These are phyloP conservation scores for Hemibagrus guttatus DNA, from an alignment of 2,797 vertebrate genomes.

Conservation along the genomic window DNA sequence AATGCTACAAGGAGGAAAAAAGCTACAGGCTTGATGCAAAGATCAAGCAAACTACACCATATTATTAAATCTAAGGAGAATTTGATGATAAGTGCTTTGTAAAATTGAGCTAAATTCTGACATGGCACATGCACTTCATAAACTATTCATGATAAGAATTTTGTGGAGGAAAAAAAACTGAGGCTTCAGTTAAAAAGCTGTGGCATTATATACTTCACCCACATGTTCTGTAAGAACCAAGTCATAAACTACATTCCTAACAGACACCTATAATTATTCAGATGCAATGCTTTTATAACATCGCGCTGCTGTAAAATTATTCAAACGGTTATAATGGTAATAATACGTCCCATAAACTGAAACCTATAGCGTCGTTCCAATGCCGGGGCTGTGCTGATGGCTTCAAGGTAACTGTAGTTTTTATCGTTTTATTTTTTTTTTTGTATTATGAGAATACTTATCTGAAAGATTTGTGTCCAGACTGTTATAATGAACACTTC, in stretches of 20 bases:
- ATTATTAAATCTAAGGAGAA: neutral
- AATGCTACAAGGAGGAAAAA: neutral
- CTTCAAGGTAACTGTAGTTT: neutral
- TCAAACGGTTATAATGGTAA: neutral
- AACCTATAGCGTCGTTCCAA: neutral
- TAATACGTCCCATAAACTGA: conserved; percentile 16
- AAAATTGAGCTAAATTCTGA: neutral
- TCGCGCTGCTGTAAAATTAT: neutral
- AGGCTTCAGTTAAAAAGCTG: neutral
- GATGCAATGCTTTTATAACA: neutral
- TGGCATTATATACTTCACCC: neutral
- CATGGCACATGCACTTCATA: neutral
- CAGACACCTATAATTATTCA: neutral
- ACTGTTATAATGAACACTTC: conserved; percentile 28
- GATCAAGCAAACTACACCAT: neutral
- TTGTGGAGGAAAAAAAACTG: neutral
- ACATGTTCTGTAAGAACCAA: neutral
- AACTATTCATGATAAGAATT: neutral
- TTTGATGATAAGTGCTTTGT: neutral
- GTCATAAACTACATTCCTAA: neutral
- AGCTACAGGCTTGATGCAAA: neutral
- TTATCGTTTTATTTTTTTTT: neutral
- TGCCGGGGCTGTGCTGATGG: neutral
- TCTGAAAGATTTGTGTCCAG: conserved; percentile 27
- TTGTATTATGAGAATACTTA: conserved; percentile 18